phyloP scores from a whole-genome alignment of 1,140 invertebrate genomes.

The Drosophila albomicans region DNA sequence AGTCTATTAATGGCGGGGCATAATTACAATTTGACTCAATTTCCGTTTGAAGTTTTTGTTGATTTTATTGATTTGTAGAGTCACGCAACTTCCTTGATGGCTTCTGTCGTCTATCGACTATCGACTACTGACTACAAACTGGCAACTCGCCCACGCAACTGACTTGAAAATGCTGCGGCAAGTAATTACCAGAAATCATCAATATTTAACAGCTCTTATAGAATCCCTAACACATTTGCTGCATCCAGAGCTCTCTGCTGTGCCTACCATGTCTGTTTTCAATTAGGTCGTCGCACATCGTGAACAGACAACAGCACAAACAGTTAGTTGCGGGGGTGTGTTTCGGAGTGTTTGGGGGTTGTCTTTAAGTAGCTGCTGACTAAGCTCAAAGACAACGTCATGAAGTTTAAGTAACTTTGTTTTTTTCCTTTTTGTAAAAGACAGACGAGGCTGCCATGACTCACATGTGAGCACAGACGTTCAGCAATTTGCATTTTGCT shows the following conservation, averaged over 20 bases:
- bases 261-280: conserved; percentile 52
- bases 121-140: no score
- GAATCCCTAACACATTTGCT: conserved; percentile 18
- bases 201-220: conserved; percentile 49
- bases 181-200: conserved; percentile 54
- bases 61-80: conserved; percentile 76
- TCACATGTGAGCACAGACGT: conserved; percentile 57
- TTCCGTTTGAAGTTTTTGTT: conserved; percentile 71
- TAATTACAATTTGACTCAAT: conserved; percentile 84
- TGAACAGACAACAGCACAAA: conserved; percentile 3
- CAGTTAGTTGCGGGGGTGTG: neutral
- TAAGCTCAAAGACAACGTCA: conserved; percentile 60
- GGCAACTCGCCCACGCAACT: neutral
- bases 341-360: no score
- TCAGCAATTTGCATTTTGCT: conserved; percentile 62
- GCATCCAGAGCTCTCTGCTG: neutral
- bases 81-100: conserved; percentile 74
- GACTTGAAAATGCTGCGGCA: conserved; percentile 22
- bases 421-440: conserved; percentile 54
- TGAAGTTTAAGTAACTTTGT: conserved; percentile 66
- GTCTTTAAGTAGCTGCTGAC: conserved; percentile 55
- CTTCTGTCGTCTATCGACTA: neutral
- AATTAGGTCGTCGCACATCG: conserved; percentile 66
- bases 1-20: conserved; percentile 69
- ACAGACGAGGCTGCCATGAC: conserved; percentile 42